Conservation (phyloP, 2,888 invertebrate species). For the Mylabris sibirica region DNA sequence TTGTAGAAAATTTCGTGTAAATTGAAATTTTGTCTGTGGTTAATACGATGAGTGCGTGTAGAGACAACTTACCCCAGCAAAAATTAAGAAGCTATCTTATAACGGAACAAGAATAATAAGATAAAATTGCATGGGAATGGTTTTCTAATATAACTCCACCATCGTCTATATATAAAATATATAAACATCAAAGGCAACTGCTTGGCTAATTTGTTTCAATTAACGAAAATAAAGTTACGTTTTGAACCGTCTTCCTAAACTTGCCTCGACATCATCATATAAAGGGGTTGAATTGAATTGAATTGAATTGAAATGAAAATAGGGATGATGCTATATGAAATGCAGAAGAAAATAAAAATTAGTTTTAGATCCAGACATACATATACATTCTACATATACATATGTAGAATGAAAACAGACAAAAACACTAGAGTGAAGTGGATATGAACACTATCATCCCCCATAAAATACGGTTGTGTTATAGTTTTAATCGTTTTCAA, state of each 20-base stretch:
- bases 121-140: conserved; percentile 46
- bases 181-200: conserved; percentile 56
- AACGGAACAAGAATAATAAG: conserved; percentile 57
- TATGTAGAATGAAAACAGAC: conserved; percentile 19
- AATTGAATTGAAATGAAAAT: conserved; percentile 3
- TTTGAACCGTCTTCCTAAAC: conserved; percentile 50
- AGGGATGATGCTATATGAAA: not conserved
- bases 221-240: conserved; percentile 57
- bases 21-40: conserved; percentile 55
- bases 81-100: conserved; percentile 59
- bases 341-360: conserved; percentile 8
- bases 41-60: conserved; percentile 53
- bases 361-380: not conserved
- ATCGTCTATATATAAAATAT: conserved; percentile 39
- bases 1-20: conserved; percentile 53
- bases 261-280: conserved; percentile 25
- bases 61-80: conserved; percentile 29
- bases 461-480: conserved; percentile 34
- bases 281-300: conserved; percentile 25
- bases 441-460: conserved; percentile 32
- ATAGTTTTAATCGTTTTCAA: conserved; percentile 41
- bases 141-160: conserved; percentile 39
- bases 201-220: conserved; percentile 58
- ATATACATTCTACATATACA: not conserved
- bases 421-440: conserved; percentile 31